phyloP scores from a whole-genome alignment of 2,797 vertebrate species.

The Acrossocheilus wenchowensis region DNA sequence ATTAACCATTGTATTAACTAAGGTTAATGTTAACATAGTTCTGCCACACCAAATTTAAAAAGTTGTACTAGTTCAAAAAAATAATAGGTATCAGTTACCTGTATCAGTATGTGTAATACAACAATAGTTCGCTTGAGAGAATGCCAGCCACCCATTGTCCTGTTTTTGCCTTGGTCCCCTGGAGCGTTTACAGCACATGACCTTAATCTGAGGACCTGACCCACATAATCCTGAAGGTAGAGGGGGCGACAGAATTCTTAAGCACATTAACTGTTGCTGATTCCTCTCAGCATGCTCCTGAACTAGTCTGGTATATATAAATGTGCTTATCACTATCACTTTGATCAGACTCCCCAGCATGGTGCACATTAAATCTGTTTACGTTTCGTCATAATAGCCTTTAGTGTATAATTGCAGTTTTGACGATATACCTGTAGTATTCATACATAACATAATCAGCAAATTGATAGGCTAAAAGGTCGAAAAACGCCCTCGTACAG shows the following conservation, averaged over 20 bases:
- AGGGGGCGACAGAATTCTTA: slow-evolving; percentile 26
- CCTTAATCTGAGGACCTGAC: slow-evolving; percentile 54
- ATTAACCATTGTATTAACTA: not conserved
- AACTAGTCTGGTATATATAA: not conserved
- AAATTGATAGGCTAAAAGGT: not conserved
- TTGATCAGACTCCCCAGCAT: slow-evolving; percentile 6
- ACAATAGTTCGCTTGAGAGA: not conserved
- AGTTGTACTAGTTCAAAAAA: not conserved
- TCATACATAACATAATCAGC: not conserved
- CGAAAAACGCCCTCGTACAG: not conserved
- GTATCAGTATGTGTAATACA: not conserved
- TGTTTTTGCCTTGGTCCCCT: slow-evolving; percentile 28
- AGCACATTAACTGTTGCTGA: slow-evolving; percentile 44
- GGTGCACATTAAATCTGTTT: slow-evolving; percentile 1
- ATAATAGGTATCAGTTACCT: not conserved
- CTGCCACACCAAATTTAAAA: not conserved
- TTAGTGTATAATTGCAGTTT: not conserved
- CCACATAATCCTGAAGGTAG: slow-evolving; percentile 43
- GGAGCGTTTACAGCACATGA: slow-evolving; percentile 43
- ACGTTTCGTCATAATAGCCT: not conserved
- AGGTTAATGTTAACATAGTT: not conserved
- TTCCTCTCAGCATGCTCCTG: not conserved
- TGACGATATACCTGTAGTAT: not conserved
- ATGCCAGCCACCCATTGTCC: slow-evolving; percentile 20
- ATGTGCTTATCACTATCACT: slow-evolving; percentile 27